Conservation (phyloP, 2,888 invertebrate genomes). For the Nymphalis urticae region DNA sequence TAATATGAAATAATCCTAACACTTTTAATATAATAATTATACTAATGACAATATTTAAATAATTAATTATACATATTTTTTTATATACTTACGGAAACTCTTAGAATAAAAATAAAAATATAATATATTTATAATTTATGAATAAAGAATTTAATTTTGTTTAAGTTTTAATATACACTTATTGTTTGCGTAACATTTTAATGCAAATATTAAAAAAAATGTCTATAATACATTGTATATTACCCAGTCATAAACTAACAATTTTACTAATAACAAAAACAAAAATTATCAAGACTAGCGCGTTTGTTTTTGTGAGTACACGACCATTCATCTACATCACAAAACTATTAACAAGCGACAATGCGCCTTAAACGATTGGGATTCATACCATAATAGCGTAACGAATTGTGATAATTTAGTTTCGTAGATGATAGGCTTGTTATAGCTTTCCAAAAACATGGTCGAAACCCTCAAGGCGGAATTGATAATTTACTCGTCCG, state of each 20-base stretch:
- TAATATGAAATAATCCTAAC: too few relatives aligned
- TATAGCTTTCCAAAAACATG: constrained; percentile 73
- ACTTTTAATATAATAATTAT: too few relatives aligned
- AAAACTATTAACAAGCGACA: constrained; percentile 40
- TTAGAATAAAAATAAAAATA: too few relatives aligned
- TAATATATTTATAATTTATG: too few relatives aligned
- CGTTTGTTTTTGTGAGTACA: constrained; percentile 21
- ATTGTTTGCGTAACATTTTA: too few relatives aligned
- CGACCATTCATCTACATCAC: constrained; percentile 23
- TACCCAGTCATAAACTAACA: background rate
- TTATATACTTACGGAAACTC: too few relatives aligned
- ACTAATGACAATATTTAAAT: too few relatives aligned
- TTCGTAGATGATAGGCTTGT: constrained; percentile 67
- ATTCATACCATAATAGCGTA: constrained; percentile 50
- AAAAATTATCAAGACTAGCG: constrained; percentile 14
- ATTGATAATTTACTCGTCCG: constrained; percentile 80
- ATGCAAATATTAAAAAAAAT: background rate
- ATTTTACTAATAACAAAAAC: constrained; percentile 22
- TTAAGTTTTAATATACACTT: too few relatives aligned
- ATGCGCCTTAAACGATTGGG: constrained; percentile 42
- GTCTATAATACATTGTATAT: background rate
- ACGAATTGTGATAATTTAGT: constrained; percentile 48
- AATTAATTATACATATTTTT: too few relatives aligned
- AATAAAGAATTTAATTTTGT: too few relatives aligned
- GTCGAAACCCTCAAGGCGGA: constrained; percentile 72